Evolutionary conservation across 2,113 vertebrate species (phyloP), one percentile per base, ranked within the genome.

Genomic region (Tamias sibiricus): DNA sequence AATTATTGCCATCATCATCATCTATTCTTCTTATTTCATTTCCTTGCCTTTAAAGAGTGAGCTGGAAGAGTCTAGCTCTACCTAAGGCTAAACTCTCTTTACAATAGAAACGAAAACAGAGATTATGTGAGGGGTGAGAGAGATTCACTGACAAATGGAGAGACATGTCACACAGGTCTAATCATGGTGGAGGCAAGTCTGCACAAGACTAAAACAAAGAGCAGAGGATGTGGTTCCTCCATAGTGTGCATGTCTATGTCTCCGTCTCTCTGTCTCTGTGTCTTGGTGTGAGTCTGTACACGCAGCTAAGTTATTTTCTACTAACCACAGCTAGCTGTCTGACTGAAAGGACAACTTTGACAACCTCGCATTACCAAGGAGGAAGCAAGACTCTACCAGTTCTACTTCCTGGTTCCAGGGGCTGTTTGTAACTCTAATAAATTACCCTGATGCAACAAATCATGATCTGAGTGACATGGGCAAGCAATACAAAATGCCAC

Each of bases 101-200:
- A 82, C 30, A 91, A 82, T 87, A 95, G 52, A 94, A 87, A 75
- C 72, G 8, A 35, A 44, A 75, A 49, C 37, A 87, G 7, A 62
- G 35, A 22, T 35, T 37, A 40, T 42, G 8, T 1, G 35, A 16
- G 82, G 57, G 20, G 76, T 75, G 22, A 62, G 59, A 62, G 59
- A 88, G 52, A 40, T 52, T 88, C 44, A n/a, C 30, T 40, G 83
- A 71, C 14, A 83, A 71, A 47, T 72, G 44, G 89, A 81, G 54
- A 37, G 4, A 47, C 40, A 24, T 7, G 71, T 14, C 1, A 37
- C 89, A 22, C 26, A 80, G 72, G 35, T 81, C 72, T 40, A 44
- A 66, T 69, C 57, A 54, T 84, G 49, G 26, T 47, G 32, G 32
- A 2, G 32, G 32, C 44, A 59, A 32, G 75, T 82, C 49, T 52